A percentile compares a stretch with the other conserved stretches of the same genome.
Conservation (phyloP, 2,888 invertebrate species). For the Hydroisotoma schaefferi region DNA sequence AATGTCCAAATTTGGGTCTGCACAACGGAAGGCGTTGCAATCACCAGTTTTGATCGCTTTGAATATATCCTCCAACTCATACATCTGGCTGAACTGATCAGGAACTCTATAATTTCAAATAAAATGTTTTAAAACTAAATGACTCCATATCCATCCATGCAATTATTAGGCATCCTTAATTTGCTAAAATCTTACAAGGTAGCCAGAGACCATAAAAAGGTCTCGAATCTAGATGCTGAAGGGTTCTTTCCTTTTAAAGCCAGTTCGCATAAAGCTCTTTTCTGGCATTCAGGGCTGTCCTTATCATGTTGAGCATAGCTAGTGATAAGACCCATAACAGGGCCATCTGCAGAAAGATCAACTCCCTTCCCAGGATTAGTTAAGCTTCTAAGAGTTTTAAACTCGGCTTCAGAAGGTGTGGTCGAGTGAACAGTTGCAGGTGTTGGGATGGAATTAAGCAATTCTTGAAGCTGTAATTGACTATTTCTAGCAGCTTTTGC, state of each 20-base stretch:
- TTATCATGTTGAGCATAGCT: conserved; percentile 43
- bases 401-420: too few relatives aligned
- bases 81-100: conserved; percentile 41
- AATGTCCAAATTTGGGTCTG: conserved; percentile 41
- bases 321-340: conserved; percentile 45
- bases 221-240: conserved; percentile 42
- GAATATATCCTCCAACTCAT: conserved; percentile 46
- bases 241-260: conserved; percentile 37
- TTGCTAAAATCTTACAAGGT: conserved; percentile 36
- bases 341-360: conserved; percentile 43
- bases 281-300: conserved; percentile 42
- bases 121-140: conserved; percentile 1
- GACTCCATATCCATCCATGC: background rate
- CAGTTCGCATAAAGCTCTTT: conserved; percentile 45
- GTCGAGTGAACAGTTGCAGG: too few relatives aligned
- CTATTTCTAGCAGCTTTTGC: too few relatives aligned
- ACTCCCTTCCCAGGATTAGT: too few relatives aligned
- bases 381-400: too few relatives aligned
- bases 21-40: conserved; percentile 32
- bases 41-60: conserved; percentile 31
- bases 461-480: too few relatives aligned
- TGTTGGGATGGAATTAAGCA: too few relatives aligned
- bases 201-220: conserved; percentile 45
- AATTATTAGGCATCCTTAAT: background rate
- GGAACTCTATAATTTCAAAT: conserved; percentile 32